Percentiles rank a stretch among this genome's conserved stretches.
phyloP scores from a whole-genome alignment of 2,113 vertebrate genomes.

The Syrrhaptes paradoxus region DNA sequence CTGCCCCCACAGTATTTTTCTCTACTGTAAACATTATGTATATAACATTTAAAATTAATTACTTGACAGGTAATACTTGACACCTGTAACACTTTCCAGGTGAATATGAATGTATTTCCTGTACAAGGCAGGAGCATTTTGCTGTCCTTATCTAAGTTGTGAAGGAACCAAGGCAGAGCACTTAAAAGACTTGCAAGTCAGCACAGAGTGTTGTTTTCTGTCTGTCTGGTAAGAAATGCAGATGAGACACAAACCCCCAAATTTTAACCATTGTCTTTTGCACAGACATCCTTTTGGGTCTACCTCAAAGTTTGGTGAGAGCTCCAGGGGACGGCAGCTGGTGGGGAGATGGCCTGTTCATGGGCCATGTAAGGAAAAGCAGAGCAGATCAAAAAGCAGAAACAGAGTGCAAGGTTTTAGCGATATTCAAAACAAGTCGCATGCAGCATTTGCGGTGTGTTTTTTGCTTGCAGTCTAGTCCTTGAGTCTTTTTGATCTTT shows the following conservation, averaged over 20 bases:
- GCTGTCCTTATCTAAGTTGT: not conserved
- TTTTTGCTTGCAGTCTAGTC: not conserved
- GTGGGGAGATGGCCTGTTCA: not conserved
- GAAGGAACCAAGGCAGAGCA: not conserved
- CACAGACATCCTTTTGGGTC: not conserved
- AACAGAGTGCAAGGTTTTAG: not conserved
- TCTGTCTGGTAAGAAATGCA: not conserved
- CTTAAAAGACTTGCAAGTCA: not conserved
- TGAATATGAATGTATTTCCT: not conserved
- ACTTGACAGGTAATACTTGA: not conserved
- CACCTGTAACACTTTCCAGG: not conserved
- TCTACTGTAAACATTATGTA: not conserved
- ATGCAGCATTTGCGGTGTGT: accelerated
- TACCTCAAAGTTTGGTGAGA: not conserved
- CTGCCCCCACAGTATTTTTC: not conserved
- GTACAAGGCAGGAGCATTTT: not conserved
- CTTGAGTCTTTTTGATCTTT: not conserved
- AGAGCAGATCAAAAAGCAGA: not conserved
- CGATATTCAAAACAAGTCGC: not conserved
- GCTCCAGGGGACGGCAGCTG: not conserved
- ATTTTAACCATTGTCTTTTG: not conserved
- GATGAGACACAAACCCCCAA: not conserved
- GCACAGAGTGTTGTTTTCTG: not conserved
- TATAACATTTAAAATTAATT: not conserved
- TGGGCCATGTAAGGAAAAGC: not conserved